phyloP scores from a whole-genome alignment of 2,888 invertebrate genomes.

The Palloptera scutellata region DNA sequence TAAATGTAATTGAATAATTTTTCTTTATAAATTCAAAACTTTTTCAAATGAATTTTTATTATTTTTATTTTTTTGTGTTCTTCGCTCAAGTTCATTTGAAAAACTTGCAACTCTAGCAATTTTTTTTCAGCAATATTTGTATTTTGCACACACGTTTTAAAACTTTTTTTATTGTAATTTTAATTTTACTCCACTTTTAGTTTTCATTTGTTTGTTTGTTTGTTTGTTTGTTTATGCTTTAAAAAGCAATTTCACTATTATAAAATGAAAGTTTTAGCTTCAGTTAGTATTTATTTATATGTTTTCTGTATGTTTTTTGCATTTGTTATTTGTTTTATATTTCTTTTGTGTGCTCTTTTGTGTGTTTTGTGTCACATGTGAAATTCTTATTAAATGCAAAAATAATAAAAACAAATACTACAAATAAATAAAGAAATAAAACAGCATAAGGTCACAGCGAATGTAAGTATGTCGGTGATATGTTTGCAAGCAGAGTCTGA shows the following conservation, averaged over 20 bases:
- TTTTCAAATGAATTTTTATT: too few relatives aligned
- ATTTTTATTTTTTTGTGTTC: too few relatives aligned
- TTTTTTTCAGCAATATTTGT: constrained; percentile 1
- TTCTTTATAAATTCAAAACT: too few relatives aligned
- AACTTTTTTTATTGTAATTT: background rate
- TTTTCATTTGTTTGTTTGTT: background rate
- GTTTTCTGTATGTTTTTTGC: background rate
- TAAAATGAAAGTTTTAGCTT: constrained; percentile 7
- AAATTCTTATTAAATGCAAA: constrained; percentile 8
- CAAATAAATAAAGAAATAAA: background rate
- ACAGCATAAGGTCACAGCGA: background rate
- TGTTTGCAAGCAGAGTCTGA: background rate
- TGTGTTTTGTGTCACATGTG: background rate
- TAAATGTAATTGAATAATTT: too few relatives aligned
- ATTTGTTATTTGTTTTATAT: background rate
- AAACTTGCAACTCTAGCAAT: constrained; percentile 7
- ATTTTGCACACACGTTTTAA: background rate
- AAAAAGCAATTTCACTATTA: background rate
- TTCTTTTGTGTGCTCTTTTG: background rate
- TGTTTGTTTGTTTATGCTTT: background rate
- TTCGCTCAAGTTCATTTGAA: constrained; percentile 8
- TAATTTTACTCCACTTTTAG: background rate
- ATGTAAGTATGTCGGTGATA: background rate
- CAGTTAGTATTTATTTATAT: background rate
- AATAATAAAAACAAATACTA: background rate